phyloP scores from a whole-genome alignment of 2,113 vertebrate genomes.

The Pterophyllum scalare region DNA sequence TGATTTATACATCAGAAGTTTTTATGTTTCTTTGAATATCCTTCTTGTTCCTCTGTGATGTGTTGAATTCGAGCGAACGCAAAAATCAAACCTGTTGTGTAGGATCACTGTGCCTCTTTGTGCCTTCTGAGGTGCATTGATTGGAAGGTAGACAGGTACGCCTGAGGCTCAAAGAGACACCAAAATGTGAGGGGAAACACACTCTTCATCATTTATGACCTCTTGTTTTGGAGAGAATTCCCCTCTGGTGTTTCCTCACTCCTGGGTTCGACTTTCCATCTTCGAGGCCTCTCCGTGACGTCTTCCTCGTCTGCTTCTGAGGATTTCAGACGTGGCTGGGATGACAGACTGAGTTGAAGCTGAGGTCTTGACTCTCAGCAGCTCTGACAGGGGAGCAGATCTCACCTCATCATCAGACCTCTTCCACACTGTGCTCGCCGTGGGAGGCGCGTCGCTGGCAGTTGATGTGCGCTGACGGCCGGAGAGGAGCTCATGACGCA shows the following conservation, averaged over 20 bases:
- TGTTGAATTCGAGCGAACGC: not conserved
- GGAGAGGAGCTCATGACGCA: constrained; percentile 14
- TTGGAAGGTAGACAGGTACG: not conserved
- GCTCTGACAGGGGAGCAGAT: constrained; percentile 23
- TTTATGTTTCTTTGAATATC: not conserved
- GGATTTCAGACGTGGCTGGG: not conserved
- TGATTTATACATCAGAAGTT: not conserved
- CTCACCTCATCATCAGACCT: constrained; percentile 37
- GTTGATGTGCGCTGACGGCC: not conserved
- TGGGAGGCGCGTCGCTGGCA: constrained; percentile 8
- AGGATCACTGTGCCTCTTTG: not conserved
- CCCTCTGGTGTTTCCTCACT: not conserved
- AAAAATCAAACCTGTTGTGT: not conserved
- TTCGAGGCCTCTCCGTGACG: not conserved
- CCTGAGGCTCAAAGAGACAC: not conserved
- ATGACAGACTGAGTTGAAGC: constrained; percentile 9
- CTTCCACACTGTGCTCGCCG: not conserved
- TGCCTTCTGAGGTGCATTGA: not conserved
- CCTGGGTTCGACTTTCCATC: not conserved
- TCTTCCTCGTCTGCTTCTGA: not conserved
- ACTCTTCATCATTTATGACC: constrained; percentile 2
- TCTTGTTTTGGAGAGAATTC: not conserved
- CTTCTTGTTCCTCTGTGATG: too few relatives aligned
- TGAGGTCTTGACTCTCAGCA: not conserved
- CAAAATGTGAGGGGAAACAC: not conserved